Evolutionary conservation across 2,113 vertebrate species (phyloP), one percentile per base, ranked within the genome.

Genomic region (Camelus dromedarius): DNA sequence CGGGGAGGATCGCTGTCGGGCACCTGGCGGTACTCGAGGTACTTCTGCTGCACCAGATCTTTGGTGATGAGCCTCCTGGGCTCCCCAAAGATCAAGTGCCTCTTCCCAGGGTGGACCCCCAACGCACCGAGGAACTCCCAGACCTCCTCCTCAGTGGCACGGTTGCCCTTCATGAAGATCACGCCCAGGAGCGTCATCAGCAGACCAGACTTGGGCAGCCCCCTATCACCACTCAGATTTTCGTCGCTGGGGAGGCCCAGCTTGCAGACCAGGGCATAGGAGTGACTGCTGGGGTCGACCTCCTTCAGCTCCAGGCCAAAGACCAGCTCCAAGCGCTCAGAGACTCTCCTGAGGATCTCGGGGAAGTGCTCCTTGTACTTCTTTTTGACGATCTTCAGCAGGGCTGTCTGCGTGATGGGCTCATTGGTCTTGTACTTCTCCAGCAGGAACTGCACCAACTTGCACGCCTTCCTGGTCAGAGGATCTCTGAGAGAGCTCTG

Each of bases 271-370:
- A 90, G 10, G 1, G 0, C 0, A 16, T 85, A 93, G n/a, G 1
- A 3, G 54, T 35, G 46, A 26, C 4, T 0, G 1, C 10, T 14
- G 35, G 1, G 1, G 2, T 66, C 2, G 0, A 10, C 30, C 32
- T 85, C 54, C 35, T 32, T 72, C 48, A 93, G 1, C 7, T 96
- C 54, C 0, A 85, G 56, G 10, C 86, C 80, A 48, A 50, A 93
- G 24, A 96, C 9, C 48, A 90, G 46, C 72, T 96, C 86, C 54
- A 93, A 0, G 30, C 0, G 2, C 12, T 90, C 13, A 3, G 7
- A 3, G 54, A 19, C 38, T 32, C 24, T 48, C 18, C 19, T 42
- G 3, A 96, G 2, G 52, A 90, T 72, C 72, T 90, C 64, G 0
- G 91, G 8, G 26, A 64, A 85, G 35, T 84, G 80, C 64, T 46